Evolutionary conservation across 2,113 vertebrate genomes (phyloP).

Genomic region (Alces alces): DNA sequence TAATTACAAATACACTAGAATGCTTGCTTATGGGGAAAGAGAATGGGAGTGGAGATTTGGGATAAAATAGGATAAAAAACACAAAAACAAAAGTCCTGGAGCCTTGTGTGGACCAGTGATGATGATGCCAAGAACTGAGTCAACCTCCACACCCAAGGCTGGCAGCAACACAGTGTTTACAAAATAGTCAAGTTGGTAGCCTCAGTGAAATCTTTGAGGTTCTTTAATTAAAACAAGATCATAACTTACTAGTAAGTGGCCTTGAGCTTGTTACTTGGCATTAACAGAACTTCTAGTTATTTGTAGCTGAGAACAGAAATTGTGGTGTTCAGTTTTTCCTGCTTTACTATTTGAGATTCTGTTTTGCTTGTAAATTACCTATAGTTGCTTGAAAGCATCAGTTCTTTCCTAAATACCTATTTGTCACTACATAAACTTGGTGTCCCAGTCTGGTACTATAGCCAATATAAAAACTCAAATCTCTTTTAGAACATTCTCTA

Average conservation of each 20-base stretch:
- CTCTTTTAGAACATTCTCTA: conserved; percentile 26
- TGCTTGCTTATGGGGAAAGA: not conserved
- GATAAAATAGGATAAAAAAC: not conserved
- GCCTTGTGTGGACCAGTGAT: not conserved
- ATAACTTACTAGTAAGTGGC: not conserved
- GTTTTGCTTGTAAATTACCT: not conserved
- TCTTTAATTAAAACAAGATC: not conserved
- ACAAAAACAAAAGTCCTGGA: not conserved
- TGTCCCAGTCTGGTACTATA: not conserved
- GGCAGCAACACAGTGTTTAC: not conserved
- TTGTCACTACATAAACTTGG: not conserved
- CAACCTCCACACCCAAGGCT: not conserved
- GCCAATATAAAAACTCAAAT: conserved; percentile 6
- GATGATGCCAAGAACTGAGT: not conserved
- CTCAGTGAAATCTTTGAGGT: not conserved
- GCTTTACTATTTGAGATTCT: not conserved
- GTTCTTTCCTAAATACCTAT: not conserved
- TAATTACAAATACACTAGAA: not conserved
- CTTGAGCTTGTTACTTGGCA: not conserved
- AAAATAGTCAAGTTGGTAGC: no score
- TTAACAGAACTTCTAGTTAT: not conserved
- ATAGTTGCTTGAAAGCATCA: not conserved
- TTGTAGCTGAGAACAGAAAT: conserved; percentile 28
- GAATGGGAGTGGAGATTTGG: not conserved
- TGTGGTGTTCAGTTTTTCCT: not conserved